phyloP scores from a whole-genome alignment of 2,888 invertebrate genomes.

The Eilema griseolum region DNA sequence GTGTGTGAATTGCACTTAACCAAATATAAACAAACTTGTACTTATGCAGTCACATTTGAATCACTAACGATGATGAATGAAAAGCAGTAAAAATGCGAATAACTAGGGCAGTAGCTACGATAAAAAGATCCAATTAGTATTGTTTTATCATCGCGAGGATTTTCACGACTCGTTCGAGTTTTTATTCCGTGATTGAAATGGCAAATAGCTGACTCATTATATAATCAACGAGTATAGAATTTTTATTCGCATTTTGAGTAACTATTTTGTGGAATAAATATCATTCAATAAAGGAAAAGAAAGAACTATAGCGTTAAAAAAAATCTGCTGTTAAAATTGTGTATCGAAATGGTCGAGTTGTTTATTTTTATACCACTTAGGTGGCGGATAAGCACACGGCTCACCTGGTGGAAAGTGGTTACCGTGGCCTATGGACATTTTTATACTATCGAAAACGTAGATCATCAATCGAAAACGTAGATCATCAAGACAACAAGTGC shows the following conservation, averaged over 20 bases:
- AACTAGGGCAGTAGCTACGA: not conserved
- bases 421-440: too few relatives aligned
- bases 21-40: not conserved
- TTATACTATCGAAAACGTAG: too few relatives aligned
- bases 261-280: not conserved
- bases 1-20: too few relatives aligned
- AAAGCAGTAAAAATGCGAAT: not conserved
- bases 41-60: not conserved
- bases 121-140: slow-evolving; percentile 37
- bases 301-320: not conserved
- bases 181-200: slow-evolving; percentile 31
- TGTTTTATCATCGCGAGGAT: slow-evolving; percentile 31
- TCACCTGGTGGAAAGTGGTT: too few relatives aligned
- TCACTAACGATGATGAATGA: not conserved
- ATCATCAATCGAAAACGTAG: too few relatives aligned
- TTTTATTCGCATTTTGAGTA: not conserved
- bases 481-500: too few relatives aligned
- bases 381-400: too few relatives aligned
- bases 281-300: not conserved
- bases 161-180: slow-evolving; percentile 24
- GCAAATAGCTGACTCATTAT: not conserved
- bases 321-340: not conserved
- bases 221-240: not conserved
- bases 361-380: too few relatives aligned
- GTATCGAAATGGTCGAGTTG: not conserved